Percentiles rank a stretch among this genome's conserved stretches.
These are phyloP conservation scores for Paramuricea clavata DNA, from an alignment of 92 coral and sea anemone species.

Conservation along the genomic window DNA sequence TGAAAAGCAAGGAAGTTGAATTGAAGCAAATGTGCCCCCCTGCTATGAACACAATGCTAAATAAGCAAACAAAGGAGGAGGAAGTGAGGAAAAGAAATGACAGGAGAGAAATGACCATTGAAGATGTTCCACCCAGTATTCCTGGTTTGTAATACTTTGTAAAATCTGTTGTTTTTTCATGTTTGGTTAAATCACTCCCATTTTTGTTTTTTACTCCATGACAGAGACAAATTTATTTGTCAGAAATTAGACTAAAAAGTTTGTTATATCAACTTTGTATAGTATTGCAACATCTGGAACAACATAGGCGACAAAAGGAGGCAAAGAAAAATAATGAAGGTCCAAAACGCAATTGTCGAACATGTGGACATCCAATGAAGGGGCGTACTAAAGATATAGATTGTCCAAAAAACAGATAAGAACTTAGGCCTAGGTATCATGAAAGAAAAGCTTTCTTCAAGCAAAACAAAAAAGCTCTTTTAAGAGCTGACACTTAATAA, in stretches of 20 bases:
- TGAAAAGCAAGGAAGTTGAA: slow-evolving; percentile 20
- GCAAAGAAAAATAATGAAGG: not conserved
- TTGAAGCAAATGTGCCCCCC: slow-evolving; percentile 60
- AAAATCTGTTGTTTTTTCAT: too few relatives aligned
- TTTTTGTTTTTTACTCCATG: too few relatives aligned
- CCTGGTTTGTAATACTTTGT: too few relatives aligned
- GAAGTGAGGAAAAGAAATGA: slow-evolving; percentile 42
- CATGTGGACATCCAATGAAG: slow-evolving; percentile 54
- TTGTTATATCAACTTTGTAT: too few relatives aligned
- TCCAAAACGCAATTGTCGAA: slow-evolving; percentile 28
- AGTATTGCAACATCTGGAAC: slow-evolving; percentile 28
- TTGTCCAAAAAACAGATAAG: slow-evolving; percentile 35
- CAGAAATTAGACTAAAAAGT: too few relatives aligned
- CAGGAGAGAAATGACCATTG: slow-evolving; percentile 41
- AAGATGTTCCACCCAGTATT: slow-evolving; percentile 65
- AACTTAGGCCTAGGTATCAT: too few relatives aligned
- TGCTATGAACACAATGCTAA: slow-evolving; percentile 62
- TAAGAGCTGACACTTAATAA: too few relatives aligned
- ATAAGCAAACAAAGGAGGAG: slow-evolving; percentile 55
- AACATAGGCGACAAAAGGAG: not conserved
- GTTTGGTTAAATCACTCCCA: too few relatives aligned
- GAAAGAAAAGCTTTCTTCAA: not conserved
- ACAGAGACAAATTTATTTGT: too few relatives aligned
- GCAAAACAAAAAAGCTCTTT: not conserved
- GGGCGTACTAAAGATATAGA: slow-evolving; percentile 29